Evolutionary conservation across 2,113 vertebrate species (phyloP), one percentile per base, ranked within the genome.

Genomic region (Cebus imitator): DNA sequence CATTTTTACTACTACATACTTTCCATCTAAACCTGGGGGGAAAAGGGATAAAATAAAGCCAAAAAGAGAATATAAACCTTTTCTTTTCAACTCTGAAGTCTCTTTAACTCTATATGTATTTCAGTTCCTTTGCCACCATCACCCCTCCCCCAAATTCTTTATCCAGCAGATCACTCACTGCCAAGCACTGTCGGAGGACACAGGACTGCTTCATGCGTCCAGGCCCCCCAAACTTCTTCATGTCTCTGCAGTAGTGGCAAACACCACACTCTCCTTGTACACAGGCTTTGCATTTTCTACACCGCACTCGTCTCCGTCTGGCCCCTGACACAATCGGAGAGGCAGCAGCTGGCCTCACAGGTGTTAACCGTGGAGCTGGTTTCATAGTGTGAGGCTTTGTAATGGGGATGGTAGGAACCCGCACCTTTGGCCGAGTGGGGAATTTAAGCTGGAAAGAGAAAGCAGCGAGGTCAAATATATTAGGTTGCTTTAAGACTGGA

Each of bases 131-230:
- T 35, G 30, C 52, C n/a, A 88, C 61, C 0, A 21, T 13, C 25
- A 16, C 7, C 83, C 89, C 25, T 23, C 68, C 75, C 68, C 32
- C 18, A 35, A 13, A 27, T 43, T 86, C 90, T 97, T 94, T 90
- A 57, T 91, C 85, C 80, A 7, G 7, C 27, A 89, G 58, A 50
- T 64, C 30, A 99, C 99, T 99, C 98, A 99, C 99, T 95, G 99
- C 97, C 48, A 99, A 98, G 98, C 99, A 99, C 95, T 99, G 99
- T 96, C 99, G 98, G 96, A 99, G 99, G 72, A 99, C 96, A 55
- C 99, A 99, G 96, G 99, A 98, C 98, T 99, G 99, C 98, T 99
- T 99, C 99, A 99, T 99, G 50, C 99, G 99, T 21, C 99, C 99
- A 11, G 99, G 99, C 0, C 99, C 99, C 0, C 99, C 99, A 27